These are phyloP conservation scores for Moxostoma hubbsi DNA, from an alignment of 2,797 vertebrate genomes.

Conservation along the genomic window DNA sequence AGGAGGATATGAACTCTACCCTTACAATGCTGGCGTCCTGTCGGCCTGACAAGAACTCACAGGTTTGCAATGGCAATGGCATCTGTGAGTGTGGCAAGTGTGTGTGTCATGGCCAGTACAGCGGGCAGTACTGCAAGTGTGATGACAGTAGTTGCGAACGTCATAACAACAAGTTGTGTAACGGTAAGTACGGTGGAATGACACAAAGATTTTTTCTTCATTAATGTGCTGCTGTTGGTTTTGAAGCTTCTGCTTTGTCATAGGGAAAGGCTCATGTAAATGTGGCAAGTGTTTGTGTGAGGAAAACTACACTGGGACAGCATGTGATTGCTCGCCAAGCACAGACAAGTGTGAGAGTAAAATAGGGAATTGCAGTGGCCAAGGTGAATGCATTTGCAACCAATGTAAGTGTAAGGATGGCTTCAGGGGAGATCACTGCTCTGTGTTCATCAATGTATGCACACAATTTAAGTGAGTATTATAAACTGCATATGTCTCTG, in stretches of 20 bases:
- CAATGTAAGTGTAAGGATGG: constrained; percentile 70
- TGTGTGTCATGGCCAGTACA: constrained; percentile 65
- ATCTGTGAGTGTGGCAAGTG: constrained; percentile 78
- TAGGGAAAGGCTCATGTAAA: constrained; percentile 71
- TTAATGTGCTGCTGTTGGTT: not conserved
- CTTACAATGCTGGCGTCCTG: constrained; percentile 63
- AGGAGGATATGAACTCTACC: constrained; percentile 52
- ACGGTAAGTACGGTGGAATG: constrained; percentile 67
- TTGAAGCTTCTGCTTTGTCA: constrained; percentile 23
- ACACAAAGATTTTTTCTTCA: not conserved
- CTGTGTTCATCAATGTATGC: constrained; percentile 63
- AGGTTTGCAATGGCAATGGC: constrained; percentile 74
- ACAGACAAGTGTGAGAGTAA: constrained; percentile 58
- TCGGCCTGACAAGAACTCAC: constrained; percentile 44
- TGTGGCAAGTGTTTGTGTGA: constrained; percentile 74
- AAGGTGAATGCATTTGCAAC: constrained; percentile 75
- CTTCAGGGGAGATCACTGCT: constrained; percentile 69
- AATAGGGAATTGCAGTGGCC: constrained; percentile 65
- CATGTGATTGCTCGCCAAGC: constrained; percentile 71
- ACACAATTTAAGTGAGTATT: constrained; percentile 68
- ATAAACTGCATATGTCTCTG: not conserved
- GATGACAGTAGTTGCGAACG: constrained; percentile 72
- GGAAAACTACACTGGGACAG: constrained; percentile 63
- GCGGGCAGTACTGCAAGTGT: constrained; percentile 74
- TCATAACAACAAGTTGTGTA: constrained; percentile 70